Base-by-base conservation (phyloP, 1,140 invertebrate genomes). In the Augochlora pura region DNA sequence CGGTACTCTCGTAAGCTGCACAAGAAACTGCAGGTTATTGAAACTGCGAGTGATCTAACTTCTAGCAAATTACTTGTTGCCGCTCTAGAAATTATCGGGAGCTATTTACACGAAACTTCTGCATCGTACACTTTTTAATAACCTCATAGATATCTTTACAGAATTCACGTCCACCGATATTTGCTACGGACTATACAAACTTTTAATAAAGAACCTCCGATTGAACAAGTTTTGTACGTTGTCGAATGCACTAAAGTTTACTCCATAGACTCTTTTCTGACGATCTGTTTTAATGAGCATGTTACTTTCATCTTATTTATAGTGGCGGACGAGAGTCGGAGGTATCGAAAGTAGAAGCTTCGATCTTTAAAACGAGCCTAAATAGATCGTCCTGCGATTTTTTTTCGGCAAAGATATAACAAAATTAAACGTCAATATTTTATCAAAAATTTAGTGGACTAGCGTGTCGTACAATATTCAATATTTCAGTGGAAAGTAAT, bases 201-300 rank as follows among this genome's bases (percentile, higher is more conserved):
- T 42, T 25, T n/a, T 32, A 66, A 65, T 5, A 12, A 9, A n/a
- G 8, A 64, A 66, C 21, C 60, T 54, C 21, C 1, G 16, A 54
- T 42, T 14, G 32, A 59, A 49, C 42, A 42, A 74, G 23, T 38
- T 32, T 80, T 14, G 32, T n/a, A 62, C 42, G 27, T 62, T 69
- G 52, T 74, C 60, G 82, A 83, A 80, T 82, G 82, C 82, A 83
- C 68, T 77, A 83, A 32, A 59, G 84, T 46, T 46, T 82, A 68
- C 79, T 64, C 82, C 79, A 83, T 85, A 89, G 86, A 59, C 76
- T 83, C 75, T 84, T 70, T 68, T 80, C 80, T 46, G 83, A 71
- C 65, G 77, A 84, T 65, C 64, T 71, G 27, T 75, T 83, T 82
- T 57, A 62, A 67, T 60, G 64, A 87, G 80, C 81, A 87, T 83